Conservation (phyloP, 2,888 invertebrate genomes). For the Acronicta leporina region DNA sequence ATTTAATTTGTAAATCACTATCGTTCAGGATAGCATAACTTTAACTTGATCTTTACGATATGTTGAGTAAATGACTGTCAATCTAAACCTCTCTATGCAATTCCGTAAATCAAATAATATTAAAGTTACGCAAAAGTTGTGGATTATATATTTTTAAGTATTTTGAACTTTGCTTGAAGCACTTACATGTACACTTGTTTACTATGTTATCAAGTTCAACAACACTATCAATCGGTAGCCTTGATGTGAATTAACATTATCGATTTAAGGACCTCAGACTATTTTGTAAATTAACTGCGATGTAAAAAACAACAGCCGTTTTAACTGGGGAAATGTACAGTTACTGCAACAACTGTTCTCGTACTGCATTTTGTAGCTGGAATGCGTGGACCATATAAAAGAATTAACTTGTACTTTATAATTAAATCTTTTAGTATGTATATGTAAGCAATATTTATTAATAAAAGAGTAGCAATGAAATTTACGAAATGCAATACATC, state of each 20-base stretch:
- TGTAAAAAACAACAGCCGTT: background rate
- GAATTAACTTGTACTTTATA: background rate
- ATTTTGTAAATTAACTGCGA: no score
- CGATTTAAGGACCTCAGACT: no score
- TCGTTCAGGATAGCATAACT: no score
- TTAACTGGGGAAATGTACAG: background rate
- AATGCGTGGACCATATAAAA: constrained; percentile 1
- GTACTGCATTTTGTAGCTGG: background rate
- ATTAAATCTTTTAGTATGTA: background rate
- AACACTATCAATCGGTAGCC: constrained; percentile 55
- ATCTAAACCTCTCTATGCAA: constrained; percentile 9
- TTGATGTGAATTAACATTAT: constrained; percentile 42
- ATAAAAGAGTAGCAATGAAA: background rate
- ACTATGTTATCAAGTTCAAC: constrained; percentile 69
- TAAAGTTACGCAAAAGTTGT: constrained; percentile 2
- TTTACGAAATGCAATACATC: no score
- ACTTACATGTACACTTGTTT: constrained; percentile 51
- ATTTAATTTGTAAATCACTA: no score
- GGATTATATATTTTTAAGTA: constrained; percentile 51
- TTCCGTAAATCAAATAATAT: constrained; percentile 16
- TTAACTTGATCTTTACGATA: constrained; percentile 16
- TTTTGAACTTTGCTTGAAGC: constrained; percentile 29
- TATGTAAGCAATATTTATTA: background rate
- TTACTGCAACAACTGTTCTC: background rate
- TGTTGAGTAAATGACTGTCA: constrained; percentile 9